Conservation (phyloP, 2,888 invertebrate species). For the Priapulus caudatus region DNA sequence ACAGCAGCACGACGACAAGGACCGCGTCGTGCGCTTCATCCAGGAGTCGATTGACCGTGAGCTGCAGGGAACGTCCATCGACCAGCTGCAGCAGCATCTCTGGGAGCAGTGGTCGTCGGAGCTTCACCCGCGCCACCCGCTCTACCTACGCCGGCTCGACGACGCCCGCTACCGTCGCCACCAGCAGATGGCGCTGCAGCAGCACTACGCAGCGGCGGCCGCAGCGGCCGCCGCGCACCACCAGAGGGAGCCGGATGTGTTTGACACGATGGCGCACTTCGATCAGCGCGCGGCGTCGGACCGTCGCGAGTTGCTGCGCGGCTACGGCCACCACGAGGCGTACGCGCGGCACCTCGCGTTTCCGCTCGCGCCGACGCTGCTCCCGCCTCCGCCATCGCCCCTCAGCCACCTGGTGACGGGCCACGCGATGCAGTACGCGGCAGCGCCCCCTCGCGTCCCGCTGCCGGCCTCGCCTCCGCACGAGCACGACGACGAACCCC, state of each 20-base stretch:
- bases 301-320: background rate
- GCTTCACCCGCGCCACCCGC: background rate
- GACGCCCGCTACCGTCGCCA: background rate
- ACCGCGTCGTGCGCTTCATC: background rate
- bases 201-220: background rate
- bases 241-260: background rate
- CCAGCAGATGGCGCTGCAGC: too few species aligned
- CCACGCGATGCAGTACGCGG: background rate
- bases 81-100: background rate
- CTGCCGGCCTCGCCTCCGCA: background rate
- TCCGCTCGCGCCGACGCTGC: background rate
- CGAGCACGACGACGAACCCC: background rate
- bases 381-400: background rate
- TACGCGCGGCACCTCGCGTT: background rate
- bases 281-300: conserved; percentile 3
- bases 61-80: background rate
- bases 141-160: background rate
- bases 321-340: too few species aligned
- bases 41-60: background rate
- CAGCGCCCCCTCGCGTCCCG: background rate
- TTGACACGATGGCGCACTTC: conserved; percentile 1
- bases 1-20: background rate
- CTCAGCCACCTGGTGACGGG: too few species aligned
- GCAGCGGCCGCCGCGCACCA: background rate
- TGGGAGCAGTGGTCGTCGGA: background rate